Base-by-base conservation (phyloP, 2,797 vertebrate genomes). In the Lagocephalus sceleratus region DNA sequence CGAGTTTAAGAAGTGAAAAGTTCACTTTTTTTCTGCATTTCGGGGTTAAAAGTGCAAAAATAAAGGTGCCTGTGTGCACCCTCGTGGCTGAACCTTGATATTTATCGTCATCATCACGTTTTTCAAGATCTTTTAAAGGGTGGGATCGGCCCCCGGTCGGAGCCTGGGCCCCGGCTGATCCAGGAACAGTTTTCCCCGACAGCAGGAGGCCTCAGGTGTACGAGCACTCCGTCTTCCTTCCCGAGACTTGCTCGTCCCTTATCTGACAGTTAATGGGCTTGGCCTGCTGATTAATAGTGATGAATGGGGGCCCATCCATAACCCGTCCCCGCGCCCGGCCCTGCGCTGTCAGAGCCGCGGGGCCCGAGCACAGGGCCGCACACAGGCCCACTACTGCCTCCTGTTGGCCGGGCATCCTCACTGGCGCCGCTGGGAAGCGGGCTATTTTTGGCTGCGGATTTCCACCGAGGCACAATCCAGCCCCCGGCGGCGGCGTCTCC, bases 361-460 rank as follows among this genome's bases (percentile, higher is more conserved):
- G 3, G 6, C 26, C 23, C 11, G 61, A 50, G 63, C 17, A n/a
- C 40, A 6, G 10, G 2, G 5, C 40, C 3, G 39, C 48, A 46
- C 41, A 57, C 53, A 84, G 68, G 73, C 63, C 61, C 60, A 73
- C 79, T 82, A 85, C 81, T 87, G 87, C 85, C 88, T 79, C 82
- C 88, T 88, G 66, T 83, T 81, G 88, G 73, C 45, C 22, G 0
- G 2, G 0, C 1, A 43, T 38, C 3, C 16, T 3, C 17, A 45
- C 38, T 21, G 43, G 39, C 23, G 22, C 47, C 60, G 46, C 8
- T 5, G 20, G 2, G 15, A 5, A 12, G 3, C 2, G 16, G 6
- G 8, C n/a, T 3, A 19, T 5, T 47, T 57, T 20, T 49, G 14
- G 6, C 51, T 51, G 29, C 42, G 32, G 9, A 47, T 58, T 52